A percentile compares a stretch with the other conserved stretches of the same genome.
phyloP scores from a whole-genome alignment of 2,113 vertebrate species.

The Lichenostomus cassidix region DNA sequence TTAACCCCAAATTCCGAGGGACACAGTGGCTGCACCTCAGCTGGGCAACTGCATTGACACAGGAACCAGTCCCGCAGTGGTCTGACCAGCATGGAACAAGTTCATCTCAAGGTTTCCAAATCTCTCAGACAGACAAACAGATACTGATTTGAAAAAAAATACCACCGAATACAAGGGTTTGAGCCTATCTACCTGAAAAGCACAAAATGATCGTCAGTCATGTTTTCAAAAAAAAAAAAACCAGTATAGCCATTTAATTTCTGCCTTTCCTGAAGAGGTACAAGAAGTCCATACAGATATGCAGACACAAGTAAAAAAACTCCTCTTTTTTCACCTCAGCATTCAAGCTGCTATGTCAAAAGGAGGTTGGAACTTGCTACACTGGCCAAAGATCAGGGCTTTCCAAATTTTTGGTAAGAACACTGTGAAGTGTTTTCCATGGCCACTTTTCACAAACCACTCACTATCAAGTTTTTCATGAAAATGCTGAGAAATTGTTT shows the following conservation, averaged over 20 bases:
- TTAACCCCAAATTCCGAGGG: background rate
- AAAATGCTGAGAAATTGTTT: background rate
- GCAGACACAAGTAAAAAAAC: background rate
- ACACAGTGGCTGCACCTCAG: background rate
- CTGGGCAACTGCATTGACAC: background rate
- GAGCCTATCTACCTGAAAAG: background rate
- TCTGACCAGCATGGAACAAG: background rate
- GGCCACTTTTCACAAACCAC: background rate
- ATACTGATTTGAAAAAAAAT: background rate
- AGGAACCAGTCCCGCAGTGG: background rate
- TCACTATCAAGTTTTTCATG: background rate
- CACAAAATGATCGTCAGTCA: background rate
- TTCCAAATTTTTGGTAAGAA: background rate
- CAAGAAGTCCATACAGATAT: background rate
- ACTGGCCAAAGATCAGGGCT: background rate
- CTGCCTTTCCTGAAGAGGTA: background rate
- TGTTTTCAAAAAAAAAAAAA: background rate
- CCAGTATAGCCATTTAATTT: background rate
- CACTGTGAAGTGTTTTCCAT: background rate
- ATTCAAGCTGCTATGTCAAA: background rate
- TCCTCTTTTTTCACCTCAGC: background rate
- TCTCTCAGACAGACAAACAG: background rate
- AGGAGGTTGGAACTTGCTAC: background rate
- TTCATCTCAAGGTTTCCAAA: background rate
- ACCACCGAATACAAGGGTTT: background rate